Base-by-base conservation (phyloP, 92 coral and sea anemone species). In the Epizoanthus fatuus region DNA sequence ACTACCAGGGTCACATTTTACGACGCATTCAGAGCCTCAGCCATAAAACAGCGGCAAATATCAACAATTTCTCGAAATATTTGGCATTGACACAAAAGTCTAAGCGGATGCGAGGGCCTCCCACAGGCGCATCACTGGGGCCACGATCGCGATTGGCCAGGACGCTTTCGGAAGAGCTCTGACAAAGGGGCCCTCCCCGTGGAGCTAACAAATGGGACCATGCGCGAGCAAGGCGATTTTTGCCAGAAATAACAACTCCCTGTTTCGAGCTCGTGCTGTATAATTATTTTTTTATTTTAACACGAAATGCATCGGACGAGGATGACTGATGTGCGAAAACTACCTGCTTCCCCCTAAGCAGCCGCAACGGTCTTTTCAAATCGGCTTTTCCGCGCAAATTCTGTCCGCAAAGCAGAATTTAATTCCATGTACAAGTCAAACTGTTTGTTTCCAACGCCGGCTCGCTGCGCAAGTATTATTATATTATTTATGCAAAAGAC, bases 121-220 rank as follows among this genome's bases (percentile, higher is more conserved):
- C 42, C 40, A 60, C 82, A 42, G 70, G 82, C 70, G 16, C 42
- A 42, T 77, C 71, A 39, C 68, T 40, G 3, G 70, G 82, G 57
- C 22, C 82, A 77, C 58, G 45, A 77, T 62, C 65, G 82, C 49
- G 16, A 77, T 77, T 77, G 82, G 82, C 53, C 63, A 54, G 58
- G 70, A 77, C 57, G 19, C 54, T 39, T 38, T 38, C 32, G 55
- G 52, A 57, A 57, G 81, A 52, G 67, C 81, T 56, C 66, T 12
- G 53, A 38, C 38, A 64, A 75, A 57, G 59, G 44, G 81, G 80
- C 64, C 39, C 81, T 69, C 53, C 39, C 67, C 14, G 32, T 35
- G 37, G 63, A 56, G 65, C 68, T 37, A 57, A 12, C 52, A 47
- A 57, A 75, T 75, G 81, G 32, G 47, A 15, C 6, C 42, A 6